These are phyloP conservation scores for Meda fulgida DNA, from an alignment of 2,797 vertebrate genomes.

Conservation along the genomic window DNA sequence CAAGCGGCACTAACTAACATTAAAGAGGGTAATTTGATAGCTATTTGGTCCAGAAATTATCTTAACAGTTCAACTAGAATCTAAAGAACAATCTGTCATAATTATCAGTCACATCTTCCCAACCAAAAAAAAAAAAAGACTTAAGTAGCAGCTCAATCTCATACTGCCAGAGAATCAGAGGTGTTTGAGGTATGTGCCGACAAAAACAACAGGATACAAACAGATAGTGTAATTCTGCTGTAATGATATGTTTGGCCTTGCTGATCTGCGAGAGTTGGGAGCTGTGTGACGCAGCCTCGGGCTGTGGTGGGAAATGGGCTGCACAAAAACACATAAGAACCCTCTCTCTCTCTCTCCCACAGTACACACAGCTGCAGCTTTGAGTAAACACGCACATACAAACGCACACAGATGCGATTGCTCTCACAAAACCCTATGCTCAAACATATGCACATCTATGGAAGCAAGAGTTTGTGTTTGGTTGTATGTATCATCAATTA, in stretches of 20 bases:
- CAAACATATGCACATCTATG: slow-evolving; percentile 19
- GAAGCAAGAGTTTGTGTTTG: neutral
- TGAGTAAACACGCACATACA: slow-evolving; percentile 40
- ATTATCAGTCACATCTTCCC: slow-evolving; percentile 19
- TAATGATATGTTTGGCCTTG: slow-evolving; percentile 50
- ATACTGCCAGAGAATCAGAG: neutral
- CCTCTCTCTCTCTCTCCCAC: neutral
- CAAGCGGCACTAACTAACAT: neutral
- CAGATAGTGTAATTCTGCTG: slow-evolving; percentile 26
- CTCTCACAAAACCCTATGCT: neutral
- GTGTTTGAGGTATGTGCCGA: neutral
- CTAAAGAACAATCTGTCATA: slow-evolving; percentile 6
- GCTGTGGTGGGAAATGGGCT: slow-evolving; percentile 30
- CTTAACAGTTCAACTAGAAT: slow-evolving; percentile 5
- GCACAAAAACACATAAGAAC: slow-evolving; percentile 9
- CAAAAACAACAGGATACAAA: slow-evolving; percentile 43
- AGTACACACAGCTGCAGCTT: slow-evolving; percentile 37
- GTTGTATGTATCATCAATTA: neutral
- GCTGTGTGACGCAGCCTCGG: slow-evolving; percentile 18
- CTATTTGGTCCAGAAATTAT: neutral
- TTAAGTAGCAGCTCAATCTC: neutral
- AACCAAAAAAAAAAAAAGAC: neutral
- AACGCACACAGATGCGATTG: slow-evolving; percentile 4
- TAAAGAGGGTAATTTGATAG: slow-evolving; percentile 1
- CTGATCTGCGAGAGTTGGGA: slow-evolving; percentile 22